Base-by-base conservation (phyloP, 2,797 vertebrate species). In the Pseudotriccus pelzelni region DNA sequence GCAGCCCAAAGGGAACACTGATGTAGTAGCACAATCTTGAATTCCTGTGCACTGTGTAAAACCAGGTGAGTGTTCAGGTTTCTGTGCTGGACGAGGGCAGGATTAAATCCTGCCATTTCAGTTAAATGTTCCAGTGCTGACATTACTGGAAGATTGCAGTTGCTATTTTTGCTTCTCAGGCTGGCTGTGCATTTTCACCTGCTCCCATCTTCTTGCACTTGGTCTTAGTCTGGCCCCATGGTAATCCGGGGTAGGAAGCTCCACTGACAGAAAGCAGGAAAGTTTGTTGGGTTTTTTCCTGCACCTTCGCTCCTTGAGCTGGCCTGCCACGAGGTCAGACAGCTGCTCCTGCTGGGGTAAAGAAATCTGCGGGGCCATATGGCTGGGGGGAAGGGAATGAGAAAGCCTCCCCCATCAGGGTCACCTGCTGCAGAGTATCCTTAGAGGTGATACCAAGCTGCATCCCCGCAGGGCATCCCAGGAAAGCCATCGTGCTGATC, bases 331-430 rank as follows among this genome's bases (percentile, higher is more conserved):
- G 58, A 72, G 91, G 76, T 90, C 87, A 91, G 53, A 36, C 79
- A 94, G 72, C 76, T 92, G 89, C 58, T 93, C 24, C 5, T 90
- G 76, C 52, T 77, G 79, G 41, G 68, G 4, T 75, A 78, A 93
- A 82, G 87, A 67, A 74, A 83, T 80, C 52, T 63, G 46, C 68
- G 80, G 84, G 60, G 44, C 77, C 91, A 86, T 94, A 91, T 64
- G 93, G 91, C 3, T 75, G 49, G 82, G 95, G 93, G 95, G 84
- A 89, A 64, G 91, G 93, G 91, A 87, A 56, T 37, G 56, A 84
- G 56, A 69, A 92, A 66, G 36, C 44, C 67, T 95, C 37, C 34
- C 13, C 30, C 13, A 4, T 39, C 52, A 25, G 34, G 3, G 52
- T 11, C 1, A 0, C 11, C 68, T 87, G 55, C 75, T 84, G 74